Base-by-base conservation (phyloP, 2,113 vertebrate species). In the Ia io region DNA sequence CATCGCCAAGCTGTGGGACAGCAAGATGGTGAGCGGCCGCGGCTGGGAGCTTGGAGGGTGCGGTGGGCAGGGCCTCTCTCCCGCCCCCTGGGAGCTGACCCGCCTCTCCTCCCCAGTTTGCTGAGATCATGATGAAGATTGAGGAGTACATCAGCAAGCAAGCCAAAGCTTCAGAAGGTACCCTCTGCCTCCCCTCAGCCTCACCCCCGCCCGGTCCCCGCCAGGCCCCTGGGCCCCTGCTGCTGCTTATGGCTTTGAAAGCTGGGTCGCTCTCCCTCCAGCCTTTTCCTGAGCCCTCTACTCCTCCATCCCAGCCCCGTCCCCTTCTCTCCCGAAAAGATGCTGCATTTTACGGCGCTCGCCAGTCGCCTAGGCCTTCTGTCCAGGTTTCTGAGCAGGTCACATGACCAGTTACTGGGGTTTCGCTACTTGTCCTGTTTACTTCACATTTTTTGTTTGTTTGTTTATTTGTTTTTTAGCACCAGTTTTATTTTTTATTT, bases 1-100 rank as follows among this genome's bases (percentile, higher is more conserved):
- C 87, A 99, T 99, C 3, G 99, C 99, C n/a, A 99, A 99, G 96
- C 98, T 99, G 7, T 98, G 99, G 94, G 99, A 99, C 90, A 99
- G 99, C 98, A 99, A 99, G 97, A 98, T 98, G 97, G 99, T 99
- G 65, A 98, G 98, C 1, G 9, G 4, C 47, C 3, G 14, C 25
- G 3, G 2, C 18, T 2, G 0, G 32, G 3, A 1, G 25, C 53
- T 22, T 17, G 42, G 32, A 0, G n/a, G 20, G 8, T 0, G 16
- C 0, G 6, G 8, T 3, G 13, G 14, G 9, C 5, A 1, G 35
- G 9, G 7, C 11, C 13, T 16, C 59, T 53, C 9, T 42, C 12
- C 25, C 35, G 10, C 8, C 20, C 0, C 10, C 30, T 32, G 1
- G 65, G 20, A 18, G 40, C 91, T 95, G 53, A 96, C 84, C 25